A percentile compares a stretch with the other conserved stretches of the same genome.
Evolutionary conservation across 2,888 invertebrate species (phyloP).

Genomic region (Polydesmus complanatus): DNA sequence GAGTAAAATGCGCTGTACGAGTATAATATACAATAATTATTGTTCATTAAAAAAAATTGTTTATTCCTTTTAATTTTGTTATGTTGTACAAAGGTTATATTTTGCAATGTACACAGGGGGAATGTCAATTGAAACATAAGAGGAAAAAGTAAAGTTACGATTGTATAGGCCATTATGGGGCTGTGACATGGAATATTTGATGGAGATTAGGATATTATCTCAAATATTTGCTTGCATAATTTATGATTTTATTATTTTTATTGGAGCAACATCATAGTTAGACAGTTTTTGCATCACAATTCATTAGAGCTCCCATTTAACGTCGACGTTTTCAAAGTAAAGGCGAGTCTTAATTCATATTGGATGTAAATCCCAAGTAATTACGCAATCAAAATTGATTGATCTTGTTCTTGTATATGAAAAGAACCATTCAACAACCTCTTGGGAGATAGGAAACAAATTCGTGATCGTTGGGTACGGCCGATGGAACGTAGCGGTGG

Average conservation of each 20-base stretch:
- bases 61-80: no score
- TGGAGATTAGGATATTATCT: no score
- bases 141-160: no score
- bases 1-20: no score
- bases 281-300: slow-evolving; percentile 14
- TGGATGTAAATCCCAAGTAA: slow-evolving; percentile 12
- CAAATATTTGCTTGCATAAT: background rate
- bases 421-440: slow-evolving; percentile 12
- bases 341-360: slow-evolving; percentile 5
- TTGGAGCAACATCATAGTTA: background rate
- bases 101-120: no score
- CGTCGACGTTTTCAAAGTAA: slow-evolving; percentile 7
- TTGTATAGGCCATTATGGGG: no score
- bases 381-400: slow-evolving; percentile 12
- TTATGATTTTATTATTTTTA: background rate
- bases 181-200: no score
- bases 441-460: slow-evolving; percentile 12
- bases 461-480: background rate
- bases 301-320: slow-evolving; percentile 4
- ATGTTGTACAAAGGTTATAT: no score
- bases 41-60: no score
- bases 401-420: slow-evolving; percentile 9
- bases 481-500: background rate
- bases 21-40: no score
- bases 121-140: no score